Conservation (phyloP, 1,140 invertebrate species). For the Pissodes strobi region DNA sequence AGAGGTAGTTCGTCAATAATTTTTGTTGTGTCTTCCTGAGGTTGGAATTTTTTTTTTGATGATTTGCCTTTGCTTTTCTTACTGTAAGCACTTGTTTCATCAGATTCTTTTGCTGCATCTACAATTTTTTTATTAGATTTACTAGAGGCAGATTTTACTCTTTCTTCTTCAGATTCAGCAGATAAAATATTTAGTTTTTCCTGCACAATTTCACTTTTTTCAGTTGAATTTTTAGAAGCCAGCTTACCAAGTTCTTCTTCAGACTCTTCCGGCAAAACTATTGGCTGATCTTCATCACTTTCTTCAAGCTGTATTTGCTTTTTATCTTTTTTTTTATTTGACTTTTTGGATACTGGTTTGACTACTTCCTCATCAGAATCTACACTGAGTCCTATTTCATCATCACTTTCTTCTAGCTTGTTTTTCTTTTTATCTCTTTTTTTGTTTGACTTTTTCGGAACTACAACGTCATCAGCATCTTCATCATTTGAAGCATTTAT, state of each 20-base stretch:
- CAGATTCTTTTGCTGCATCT: not conserved
- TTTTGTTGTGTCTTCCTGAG: not conserved
- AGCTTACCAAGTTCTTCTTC: not conserved
- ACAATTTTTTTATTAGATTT: slow-evolving; percentile 3
- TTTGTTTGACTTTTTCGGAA: not conserved
- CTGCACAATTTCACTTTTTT: too few relatives aligned
- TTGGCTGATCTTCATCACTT: not conserved
- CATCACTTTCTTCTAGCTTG: slow-evolving; percentile 4
- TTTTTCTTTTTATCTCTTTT: slow-evolving; percentile 4
- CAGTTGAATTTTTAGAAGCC: too few relatives aligned
- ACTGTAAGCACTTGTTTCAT: not conserved
- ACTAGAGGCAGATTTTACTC: not conserved
- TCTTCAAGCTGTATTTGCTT: not conserved
- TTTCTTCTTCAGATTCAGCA: not conserved
- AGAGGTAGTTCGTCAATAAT: not conserved
- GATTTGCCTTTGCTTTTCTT: not conserved
- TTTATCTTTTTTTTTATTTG: slow-evolving; percentile 7
- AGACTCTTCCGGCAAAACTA: too few relatives aligned
- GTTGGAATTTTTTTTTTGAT: not conserved
- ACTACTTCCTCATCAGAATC: slow-evolving; percentile 1
- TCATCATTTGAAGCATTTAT: slow-evolving; percentile 4
- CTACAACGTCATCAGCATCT: slow-evolving; percentile 1
- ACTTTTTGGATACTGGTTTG: not conserved
- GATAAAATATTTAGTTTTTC: too few relatives aligned
- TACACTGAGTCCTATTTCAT: not conserved